Evolutionary conservation across 2,113 vertebrate genomes (phyloP), one percentile per base, ranked within the genome.

Genomic region (Opisthocomus hoazin): DNA sequence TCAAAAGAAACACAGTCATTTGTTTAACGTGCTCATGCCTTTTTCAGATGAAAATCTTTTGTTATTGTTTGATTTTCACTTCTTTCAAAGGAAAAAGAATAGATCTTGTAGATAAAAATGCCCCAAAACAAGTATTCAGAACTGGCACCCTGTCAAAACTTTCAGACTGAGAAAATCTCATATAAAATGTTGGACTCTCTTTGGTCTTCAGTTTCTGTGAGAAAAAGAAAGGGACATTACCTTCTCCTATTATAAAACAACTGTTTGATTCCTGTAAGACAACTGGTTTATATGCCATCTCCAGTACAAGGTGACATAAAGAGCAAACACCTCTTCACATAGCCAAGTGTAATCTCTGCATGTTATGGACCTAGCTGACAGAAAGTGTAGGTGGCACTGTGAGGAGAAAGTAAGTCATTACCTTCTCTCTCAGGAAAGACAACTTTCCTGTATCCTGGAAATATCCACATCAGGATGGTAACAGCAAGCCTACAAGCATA

Each of bases 31-130:
- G 17, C 12, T 77, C 30, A 54, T 88, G 54, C 56, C 60, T 90
- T 90, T 94, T 74, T 53, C 76, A 92, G 64, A 86, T 48, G 1
- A 81, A 80, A 75, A 51, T 87, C 30, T 92, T 94, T 37, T 77
- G 50, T 84, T 92, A 71, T 78, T 89, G 9, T 88, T 96, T 93
- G 46, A 13, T 75, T 96, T 94, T 84, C 50, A 80, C 50, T 86
- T 96, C 41, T 86, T 86, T 80, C 45, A 88, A 36, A 46, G 58
- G 48, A 94, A 74, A 39, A 86, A 96, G 57, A 97, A 89, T 78
- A 74, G 51, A 48, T 48, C 34, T 60, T 36, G 9, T 10, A 20
- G 39, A 81, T 65, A 86, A 89, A 93, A 89, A 81, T 11, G 5
- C 8, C 29, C 32, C 30, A 14, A 66, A 90, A 87, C 32, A 61